Conservation (phyloP, 2,797 vertebrate species). For the Buceros bicornis region DNA sequence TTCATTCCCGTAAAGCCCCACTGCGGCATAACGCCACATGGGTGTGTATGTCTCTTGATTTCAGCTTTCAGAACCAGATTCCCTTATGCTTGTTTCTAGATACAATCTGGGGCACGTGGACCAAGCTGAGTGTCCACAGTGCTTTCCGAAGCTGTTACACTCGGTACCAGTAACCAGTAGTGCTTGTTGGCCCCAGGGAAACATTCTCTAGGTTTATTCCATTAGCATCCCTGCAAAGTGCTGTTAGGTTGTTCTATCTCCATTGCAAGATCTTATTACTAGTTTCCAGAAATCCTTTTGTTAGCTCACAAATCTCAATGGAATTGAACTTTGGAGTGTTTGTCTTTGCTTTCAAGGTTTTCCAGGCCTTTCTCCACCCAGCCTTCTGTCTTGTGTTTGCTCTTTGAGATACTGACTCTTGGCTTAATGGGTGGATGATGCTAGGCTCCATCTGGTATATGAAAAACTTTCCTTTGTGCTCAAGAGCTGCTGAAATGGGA, state of each 20-base stretch:
- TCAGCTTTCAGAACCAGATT: not conserved
- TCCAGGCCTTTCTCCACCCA: constrained; percentile 5
- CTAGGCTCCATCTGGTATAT: not conserved
- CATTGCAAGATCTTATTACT: not conserved
- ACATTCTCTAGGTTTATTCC: not conserved
- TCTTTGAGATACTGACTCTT: not conserved
- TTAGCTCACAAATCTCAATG: not conserved
- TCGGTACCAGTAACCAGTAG: not conserved
- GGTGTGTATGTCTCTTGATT: not conserved
- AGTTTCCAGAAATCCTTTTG: not conserved
- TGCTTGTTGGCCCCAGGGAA: not conserved
- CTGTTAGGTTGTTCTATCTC: not conserved
- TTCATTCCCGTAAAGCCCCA: not conserved
- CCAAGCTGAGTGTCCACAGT: not conserved
- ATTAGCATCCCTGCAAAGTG: not conserved
- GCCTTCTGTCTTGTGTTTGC: constrained; percentile 1
- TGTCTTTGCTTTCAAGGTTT: not conserved
- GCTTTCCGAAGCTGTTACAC: not conserved
- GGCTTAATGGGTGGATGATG: not conserved
- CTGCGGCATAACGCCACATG: accelerated
- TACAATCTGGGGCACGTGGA: not conserved
- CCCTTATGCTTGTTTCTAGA: not conserved
- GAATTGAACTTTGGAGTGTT: not conserved
- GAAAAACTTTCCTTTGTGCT: not conserved
- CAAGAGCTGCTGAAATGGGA: not conserved